These are phyloP conservation scores for Sardinella longiceps DNA, from an alignment of 2,797 vertebrate genomes.

Conservation along the genomic window DNA sequence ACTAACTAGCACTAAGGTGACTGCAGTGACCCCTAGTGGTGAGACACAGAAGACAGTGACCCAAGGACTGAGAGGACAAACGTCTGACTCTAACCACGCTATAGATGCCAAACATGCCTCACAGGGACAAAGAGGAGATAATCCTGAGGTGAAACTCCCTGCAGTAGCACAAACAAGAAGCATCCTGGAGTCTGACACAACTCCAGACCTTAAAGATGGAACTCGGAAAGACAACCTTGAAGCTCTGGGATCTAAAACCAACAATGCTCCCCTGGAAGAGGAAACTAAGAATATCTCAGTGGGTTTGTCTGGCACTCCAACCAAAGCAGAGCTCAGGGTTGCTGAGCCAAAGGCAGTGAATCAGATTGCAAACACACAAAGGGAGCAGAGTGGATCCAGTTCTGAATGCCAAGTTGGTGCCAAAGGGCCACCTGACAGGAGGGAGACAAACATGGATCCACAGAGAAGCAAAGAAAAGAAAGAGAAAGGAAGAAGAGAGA, in stretches of 20 bases:
- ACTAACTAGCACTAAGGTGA: not conserved
- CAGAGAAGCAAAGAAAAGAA: not conserved
- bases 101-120: not conserved
- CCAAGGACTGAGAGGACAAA: not conserved
- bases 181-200: not conserved
- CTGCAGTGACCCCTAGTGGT: not conserved
- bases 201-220: not conserved
- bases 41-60: not conserved
- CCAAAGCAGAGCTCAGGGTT: not conserved
- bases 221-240: not conserved
- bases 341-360: not conserved
- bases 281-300: not conserved
- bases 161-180: not conserved
- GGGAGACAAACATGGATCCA: too few species aligned
- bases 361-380: not conserved
- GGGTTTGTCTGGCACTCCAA: not conserved
- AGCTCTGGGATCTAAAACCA: not conserved
- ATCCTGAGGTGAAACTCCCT: not conserved
- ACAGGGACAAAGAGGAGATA: not conserved
- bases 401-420: too few species aligned
- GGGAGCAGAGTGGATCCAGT: too few species aligned
- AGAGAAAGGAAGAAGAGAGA: not conserved
- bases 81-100: not conserved
- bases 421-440: too few species aligned
- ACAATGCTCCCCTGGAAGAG: not conserved